Evolutionary conservation across 2,113 vertebrate genomes (phyloP), one percentile per base, ranked within the genome.

Genomic region (Semicossyphus pulcher): DNA sequence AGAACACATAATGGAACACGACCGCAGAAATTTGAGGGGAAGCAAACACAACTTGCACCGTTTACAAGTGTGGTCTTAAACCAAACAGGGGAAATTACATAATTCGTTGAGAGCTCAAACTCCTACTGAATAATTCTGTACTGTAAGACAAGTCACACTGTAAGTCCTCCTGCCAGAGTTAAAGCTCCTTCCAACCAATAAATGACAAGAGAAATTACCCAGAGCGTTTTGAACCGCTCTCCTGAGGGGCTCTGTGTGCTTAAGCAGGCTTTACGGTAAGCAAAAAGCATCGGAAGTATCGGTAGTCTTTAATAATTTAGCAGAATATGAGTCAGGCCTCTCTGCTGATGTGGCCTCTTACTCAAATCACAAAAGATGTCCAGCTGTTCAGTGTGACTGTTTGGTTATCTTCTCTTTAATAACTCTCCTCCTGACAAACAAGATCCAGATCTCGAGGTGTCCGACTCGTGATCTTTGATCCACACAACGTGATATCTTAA

Each of bases 251-350:
- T 54, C 7, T 32, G 25, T 21, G 7, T 1, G 14, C 52, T 59
- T 25, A 31, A 47, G 52, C 21, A n/a, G 28, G 36, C 47, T 76
- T n/a, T 29, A 49, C 26, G 8, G 32, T 45, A 39, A 37, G 60
- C 11, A 65, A 44, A 42, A 61, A 54, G 48, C 31, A 54, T 15
- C 21, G 12, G 4, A 42, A 51, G 28, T n/a, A 25, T 54, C 36
- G 42, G 18, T 16, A 26, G 52, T 23, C 47, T 56, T 76, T 23
- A 78, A 79, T 80, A 65, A 76, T 86, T 69, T 20, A 72, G 57
- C 12, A 44, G n/a, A 53, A 10, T 26, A 28, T 2, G 18, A 78
- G 59, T 73, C 68, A 21, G 41, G 62, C n/a, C 37, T 25, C 23
- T 42, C 16, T 4, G 3, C n/a, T 56, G 25, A 26, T 42, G 32